Evolutionary conservation across 2,888 invertebrate genomes (phyloP).

Genomic region (Axea sp.): DNA sequence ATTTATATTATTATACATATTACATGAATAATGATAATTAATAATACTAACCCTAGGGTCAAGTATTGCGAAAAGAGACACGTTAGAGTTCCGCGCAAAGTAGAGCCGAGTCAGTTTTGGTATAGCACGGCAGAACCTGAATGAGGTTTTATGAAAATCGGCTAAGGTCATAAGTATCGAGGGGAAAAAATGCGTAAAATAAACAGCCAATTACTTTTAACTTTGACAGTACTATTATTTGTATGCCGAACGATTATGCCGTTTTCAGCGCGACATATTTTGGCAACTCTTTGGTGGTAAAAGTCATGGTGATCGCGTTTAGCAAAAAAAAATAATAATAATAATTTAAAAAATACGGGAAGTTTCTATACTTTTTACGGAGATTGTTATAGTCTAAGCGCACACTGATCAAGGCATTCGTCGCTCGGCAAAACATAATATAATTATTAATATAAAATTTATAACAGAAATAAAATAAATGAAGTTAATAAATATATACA

Average conservation of each 20-base stretch:
- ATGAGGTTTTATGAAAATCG: slow-evolving; percentile 59
- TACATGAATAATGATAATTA: slow-evolving; percentile 76
- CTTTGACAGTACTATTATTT: slow-evolving; percentile 79
- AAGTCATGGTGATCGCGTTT: slow-evolving; percentile 70
- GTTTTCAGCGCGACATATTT: slow-evolving; percentile 79
- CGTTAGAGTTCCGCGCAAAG: slow-evolving; percentile 60
- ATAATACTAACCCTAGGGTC: slow-evolving; percentile 74
- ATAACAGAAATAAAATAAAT: slow-evolving; percentile 79
- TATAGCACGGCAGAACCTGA: slow-evolving; percentile 49
- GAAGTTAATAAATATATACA: slow-evolving; percentile 79
- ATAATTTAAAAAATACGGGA: slow-evolving; percentile 70
- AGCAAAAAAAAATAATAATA: slow-evolving; percentile 63
- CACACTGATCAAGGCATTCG: slow-evolving; percentile 79
- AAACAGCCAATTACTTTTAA: slow-evolving; percentile 79
- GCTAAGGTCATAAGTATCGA: slow-evolving; percentile 38
- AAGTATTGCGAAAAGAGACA: slow-evolving; percentile 68
- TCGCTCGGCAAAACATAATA: slow-evolving; percentile 79
- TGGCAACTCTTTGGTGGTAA: slow-evolving; percentile 77
- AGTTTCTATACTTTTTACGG: slow-evolving; percentile 79
- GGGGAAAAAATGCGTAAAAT: slow-evolving; percentile 65
- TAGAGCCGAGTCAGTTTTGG: slow-evolving; percentile 53
- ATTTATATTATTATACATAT: slow-evolving; percentile 78
- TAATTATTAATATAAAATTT: slow-evolving; percentile 79
- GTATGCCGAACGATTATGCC: slow-evolving; percentile 79
- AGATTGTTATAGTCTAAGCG: slow-evolving; percentile 79